A percentile compares a stretch with the other conserved stretches of the same genome.
Conservation (phyloP, 2,888 invertebrate genomes). For the Tanaodytes sp. region DNA sequence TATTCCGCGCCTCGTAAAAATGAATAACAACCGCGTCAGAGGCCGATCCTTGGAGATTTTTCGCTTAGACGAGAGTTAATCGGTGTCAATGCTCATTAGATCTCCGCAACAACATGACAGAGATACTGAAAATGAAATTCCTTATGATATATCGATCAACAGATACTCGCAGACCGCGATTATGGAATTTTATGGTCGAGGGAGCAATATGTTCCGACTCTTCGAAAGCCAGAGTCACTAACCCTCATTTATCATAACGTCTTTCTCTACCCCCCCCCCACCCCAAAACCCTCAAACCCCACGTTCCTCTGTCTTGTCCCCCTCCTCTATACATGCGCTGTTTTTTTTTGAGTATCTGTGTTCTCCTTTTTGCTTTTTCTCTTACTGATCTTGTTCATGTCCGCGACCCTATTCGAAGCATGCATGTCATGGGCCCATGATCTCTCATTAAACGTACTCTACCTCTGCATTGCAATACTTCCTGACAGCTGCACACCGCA, state of each 20-base stretch:
- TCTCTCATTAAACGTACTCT: too few relatives aligned
- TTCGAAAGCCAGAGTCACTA: slow-evolving; percentile 61
- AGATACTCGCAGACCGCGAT: slow-evolving; percentile 49
- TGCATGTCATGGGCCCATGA: too few relatives aligned
- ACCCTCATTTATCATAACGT: slow-evolving; percentile 65
- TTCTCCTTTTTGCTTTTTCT: slow-evolving; percentile 32
- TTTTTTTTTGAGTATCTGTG: neutral
- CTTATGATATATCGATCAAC: slow-evolving; percentile 56
- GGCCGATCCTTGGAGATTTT: slow-evolving; percentile 43
- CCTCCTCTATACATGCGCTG: neutral
- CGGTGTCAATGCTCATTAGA: slow-evolving; percentile 42
- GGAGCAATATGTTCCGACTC: slow-evolving; percentile 46
- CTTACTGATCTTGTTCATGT: too few relatives aligned
- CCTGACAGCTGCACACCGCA: too few relatives aligned
- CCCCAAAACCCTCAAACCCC: too few relatives aligned
- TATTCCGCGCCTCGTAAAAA: slow-evolving; percentile 44
- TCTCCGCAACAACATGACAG: slow-evolving; percentile 24
- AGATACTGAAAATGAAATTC: slow-evolving; percentile 32
- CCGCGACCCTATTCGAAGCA: too few relatives aligned
- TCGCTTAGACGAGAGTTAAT: slow-evolving; percentile 35
- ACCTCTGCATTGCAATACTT: too few relatives aligned
- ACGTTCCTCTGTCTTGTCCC: too few relatives aligned
- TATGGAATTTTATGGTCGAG: slow-evolving; percentile 44
- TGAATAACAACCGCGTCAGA: slow-evolving; percentile 31
- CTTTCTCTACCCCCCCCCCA: slow-evolving; percentile 24